A percentile compares a stretch with the other conserved stretches of the same genome.
These are phyloP conservation scores for Turnix velox DNA, from an alignment of 2,113 vertebrate genomes.

Conservation along the genomic window DNA sequence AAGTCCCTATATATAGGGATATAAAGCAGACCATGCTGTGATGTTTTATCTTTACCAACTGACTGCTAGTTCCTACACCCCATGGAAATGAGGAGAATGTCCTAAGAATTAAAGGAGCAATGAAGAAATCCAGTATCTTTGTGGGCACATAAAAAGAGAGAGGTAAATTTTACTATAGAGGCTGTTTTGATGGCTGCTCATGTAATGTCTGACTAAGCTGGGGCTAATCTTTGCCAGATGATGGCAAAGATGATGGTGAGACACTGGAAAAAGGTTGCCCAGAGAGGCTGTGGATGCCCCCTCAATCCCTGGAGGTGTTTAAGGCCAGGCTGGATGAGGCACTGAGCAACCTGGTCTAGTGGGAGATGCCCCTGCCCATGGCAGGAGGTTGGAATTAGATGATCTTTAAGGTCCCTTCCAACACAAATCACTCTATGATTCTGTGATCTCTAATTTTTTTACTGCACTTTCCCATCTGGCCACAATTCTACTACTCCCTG, in stretches of 20 bases:
- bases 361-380: too few relatives aligned
- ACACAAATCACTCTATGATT: too few relatives aligned
- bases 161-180: not conserved
- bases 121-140: not conserved
- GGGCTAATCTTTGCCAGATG: not conserved
- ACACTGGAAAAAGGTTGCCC: too few relatives aligned
- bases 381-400: too few relatives aligned
- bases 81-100: not conserved
- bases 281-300: too few relatives aligned
- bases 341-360: too few relatives aligned
- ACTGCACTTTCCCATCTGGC: not conserved
- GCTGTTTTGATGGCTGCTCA: not conserved
- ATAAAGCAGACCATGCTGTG: conserved; percentile 17
- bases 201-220: not conserved
- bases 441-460: not conserved
- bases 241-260: too few relatives aligned
- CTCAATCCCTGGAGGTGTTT: too few relatives aligned
- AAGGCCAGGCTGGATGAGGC: too few relatives aligned
- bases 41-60: not conserved
- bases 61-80: not conserved
- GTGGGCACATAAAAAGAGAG: not conserved
- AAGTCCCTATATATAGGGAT: not conserved
- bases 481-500: not conserved
- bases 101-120: not conserved
- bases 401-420: too few relatives aligned